Percentiles rank a stretch among this genome's conserved stretches.
phyloP scores from a whole-genome alignment of 2,113 vertebrate species.

The Carettochelys insculpta region DNA sequence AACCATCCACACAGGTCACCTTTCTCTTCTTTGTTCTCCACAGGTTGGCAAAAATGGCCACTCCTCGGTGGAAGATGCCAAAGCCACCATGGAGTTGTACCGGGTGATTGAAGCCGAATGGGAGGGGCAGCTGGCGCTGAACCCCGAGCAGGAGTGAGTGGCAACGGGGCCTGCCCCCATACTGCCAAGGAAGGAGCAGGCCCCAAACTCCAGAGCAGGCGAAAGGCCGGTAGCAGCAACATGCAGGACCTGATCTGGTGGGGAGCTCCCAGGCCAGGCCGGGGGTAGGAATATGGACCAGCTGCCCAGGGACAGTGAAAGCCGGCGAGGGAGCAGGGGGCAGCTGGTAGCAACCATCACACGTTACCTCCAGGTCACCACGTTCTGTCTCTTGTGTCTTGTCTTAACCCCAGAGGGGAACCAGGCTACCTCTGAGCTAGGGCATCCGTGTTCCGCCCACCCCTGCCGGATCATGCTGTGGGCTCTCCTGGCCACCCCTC shows the following conservation, averaged over 20 bases:
- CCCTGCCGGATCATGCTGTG: neutral
- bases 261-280: neutral
- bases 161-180: neutral
- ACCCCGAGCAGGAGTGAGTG: neutral
- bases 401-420: neutral
- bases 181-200: slow-evolving; percentile 4
- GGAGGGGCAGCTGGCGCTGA: slow-evolving; percentile 79
- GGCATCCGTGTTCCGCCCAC: fast-evolving
- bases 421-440: neutral
- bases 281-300: neutral
- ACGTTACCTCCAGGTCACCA: neutral
- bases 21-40: neutral
- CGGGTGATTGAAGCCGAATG: slow-evolving; percentile 87
- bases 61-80: slow-evolving; percentile 93
- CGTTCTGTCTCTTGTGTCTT: fast-evolving
- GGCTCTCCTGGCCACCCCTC: neutral
- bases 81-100: slow-evolving; percentile 93
- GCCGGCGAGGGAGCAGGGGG: neutral
- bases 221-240: neutral
- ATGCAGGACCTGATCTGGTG: neutral
- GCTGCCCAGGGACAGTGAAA: neutral
- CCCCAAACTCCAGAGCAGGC: fast-evolving
- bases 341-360: fast-evolving
- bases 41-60: slow-evolving; percentile 86
- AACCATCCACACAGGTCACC: too few relatives aligned